These are phyloP conservation scores for Micromussa lordhowensis DNA, from an alignment of 92 coral and sea anemone genomes.

Conservation along the genomic window DNA sequence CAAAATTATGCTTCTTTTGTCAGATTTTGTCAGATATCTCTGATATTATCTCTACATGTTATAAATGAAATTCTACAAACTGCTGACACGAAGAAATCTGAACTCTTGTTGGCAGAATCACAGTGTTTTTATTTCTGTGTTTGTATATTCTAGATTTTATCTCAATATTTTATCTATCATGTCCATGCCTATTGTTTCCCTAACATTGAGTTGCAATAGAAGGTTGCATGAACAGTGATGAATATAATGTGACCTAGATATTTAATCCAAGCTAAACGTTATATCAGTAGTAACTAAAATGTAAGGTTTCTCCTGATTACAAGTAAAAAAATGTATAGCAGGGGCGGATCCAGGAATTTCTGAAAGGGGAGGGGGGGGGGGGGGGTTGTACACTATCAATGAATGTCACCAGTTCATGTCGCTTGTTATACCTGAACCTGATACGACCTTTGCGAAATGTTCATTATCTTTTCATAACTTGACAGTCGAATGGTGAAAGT, in stretches of 20 bases:
- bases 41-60: not conserved
- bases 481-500: too few species aligned
- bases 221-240: slow-evolving; percentile 30
- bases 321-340: too few species aligned
- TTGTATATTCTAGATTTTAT: not conserved
- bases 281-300: slow-evolving; percentile 21
- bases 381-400: too few species aligned
- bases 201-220: slow-evolving; percentile 17
- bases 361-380: too few species aligned
- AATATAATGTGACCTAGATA: not conserved
- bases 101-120: slow-evolving; percentile 11
- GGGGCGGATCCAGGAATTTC: too few species aligned
- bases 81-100: not conserved
- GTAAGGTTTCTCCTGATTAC: too few species aligned
- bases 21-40: slow-evolving; percentile 1
- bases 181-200: slow-evolving; percentile 1
- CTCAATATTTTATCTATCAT: slow-evolving; percentile 23
- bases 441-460: too few species aligned
- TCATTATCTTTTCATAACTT: too few species aligned
- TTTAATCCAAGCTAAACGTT: slow-evolving; percentile 21
- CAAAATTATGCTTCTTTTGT: slow-evolving; percentile 18
- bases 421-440: too few species aligned
- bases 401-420: too few species aligned
- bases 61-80: not conserved
- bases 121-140: slow-evolving; percentile 15